A percentile compares a stretch with the other conserved stretches of the same genome.
Conservation (phyloP, 2,888 invertebrate species). For the Sinelater perroti region DNA sequence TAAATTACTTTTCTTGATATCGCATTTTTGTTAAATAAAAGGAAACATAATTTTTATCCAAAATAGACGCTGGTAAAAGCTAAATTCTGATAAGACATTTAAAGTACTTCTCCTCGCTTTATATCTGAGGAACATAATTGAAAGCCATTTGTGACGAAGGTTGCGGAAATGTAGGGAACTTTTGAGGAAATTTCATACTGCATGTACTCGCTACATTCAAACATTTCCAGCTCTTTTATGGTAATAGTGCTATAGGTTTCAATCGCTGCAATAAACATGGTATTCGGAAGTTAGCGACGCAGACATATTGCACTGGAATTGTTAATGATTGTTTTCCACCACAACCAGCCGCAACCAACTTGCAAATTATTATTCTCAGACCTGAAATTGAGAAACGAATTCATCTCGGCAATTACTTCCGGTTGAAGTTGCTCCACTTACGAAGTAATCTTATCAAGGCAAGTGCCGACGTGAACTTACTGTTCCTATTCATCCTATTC, state of each 20-base stretch:
- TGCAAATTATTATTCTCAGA: slow-evolving; percentile 49
- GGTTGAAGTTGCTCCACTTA: slow-evolving; percentile 23
- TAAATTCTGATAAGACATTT: no score
- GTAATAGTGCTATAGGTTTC: slow-evolving; percentile 42
- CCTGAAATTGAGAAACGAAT: slow-evolving; percentile 30
- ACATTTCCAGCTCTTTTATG: no score
- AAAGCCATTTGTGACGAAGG: no score
- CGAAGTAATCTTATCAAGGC: slow-evolving; percentile 20
- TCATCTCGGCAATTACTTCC: slow-evolving; percentile 25
- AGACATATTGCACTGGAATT: slow-evolving; percentile 50
- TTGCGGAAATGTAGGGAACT: no score
- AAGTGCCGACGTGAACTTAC: slow-evolving; percentile 11
- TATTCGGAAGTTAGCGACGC: slow-evolving; percentile 48
- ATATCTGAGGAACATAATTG: no score
- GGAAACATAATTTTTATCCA: no score
- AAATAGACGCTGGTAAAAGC: no score
- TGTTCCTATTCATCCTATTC: slow-evolving; percentile 2
- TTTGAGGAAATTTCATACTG: no score
- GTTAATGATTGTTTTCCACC: slow-evolving; percentile 52
- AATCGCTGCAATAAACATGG: slow-evolving; percentile 47
- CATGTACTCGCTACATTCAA: no score
- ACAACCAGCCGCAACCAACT: slow-evolving; percentile 45
- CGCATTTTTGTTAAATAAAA: no score
- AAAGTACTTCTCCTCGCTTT: no score
- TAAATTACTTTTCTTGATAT: no score